Percentiles rank a stretch among this genome's conserved stretches.
These are phyloP conservation scores for Acanthosoma haemorrhoidale DNA, from an alignment of 2,888 invertebrate genomes.

Conservation along the genomic window DNA sequence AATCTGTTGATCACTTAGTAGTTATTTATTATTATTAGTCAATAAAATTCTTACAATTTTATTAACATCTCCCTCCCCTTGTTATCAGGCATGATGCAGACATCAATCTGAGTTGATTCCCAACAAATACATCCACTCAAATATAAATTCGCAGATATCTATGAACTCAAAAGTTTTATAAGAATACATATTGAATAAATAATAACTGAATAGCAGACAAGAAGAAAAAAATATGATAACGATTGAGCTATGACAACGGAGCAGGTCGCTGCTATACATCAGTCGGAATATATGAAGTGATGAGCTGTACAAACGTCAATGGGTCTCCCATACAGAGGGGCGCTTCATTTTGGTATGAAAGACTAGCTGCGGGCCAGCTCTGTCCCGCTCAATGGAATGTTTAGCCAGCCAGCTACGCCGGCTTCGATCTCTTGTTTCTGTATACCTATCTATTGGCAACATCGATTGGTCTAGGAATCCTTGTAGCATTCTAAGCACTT, in stretches of 20 bases:
- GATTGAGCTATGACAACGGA: neutral
- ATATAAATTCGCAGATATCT: no score
- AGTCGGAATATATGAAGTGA: neutral
- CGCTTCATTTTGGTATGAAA: conserved; percentile 11
- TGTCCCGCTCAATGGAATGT: conserved; percentile 16
- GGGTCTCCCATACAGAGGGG: neutral
- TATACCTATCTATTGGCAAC: neutral
- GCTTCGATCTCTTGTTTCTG: neutral
- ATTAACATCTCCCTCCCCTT: no score
- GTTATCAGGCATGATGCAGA: no score
- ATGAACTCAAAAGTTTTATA: no score
- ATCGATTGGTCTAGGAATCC: conserved; percentile 27
- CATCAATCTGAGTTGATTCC: no score
- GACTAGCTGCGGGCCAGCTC: neutral
- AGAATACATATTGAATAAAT: neutral
- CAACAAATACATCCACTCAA: no score
- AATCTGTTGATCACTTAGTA: no score
- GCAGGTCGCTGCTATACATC: neutral
- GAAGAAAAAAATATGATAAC: no score
- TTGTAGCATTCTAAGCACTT: conserved; percentile 40
- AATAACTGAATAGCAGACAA: neutral
- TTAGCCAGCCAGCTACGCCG: neutral
- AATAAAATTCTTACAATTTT: no score
- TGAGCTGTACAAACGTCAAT: neutral
- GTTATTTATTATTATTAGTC: no score